phyloP scores from a whole-genome alignment of 1,140 invertebrate species.

The Chionoecetes opilio region DNA sequence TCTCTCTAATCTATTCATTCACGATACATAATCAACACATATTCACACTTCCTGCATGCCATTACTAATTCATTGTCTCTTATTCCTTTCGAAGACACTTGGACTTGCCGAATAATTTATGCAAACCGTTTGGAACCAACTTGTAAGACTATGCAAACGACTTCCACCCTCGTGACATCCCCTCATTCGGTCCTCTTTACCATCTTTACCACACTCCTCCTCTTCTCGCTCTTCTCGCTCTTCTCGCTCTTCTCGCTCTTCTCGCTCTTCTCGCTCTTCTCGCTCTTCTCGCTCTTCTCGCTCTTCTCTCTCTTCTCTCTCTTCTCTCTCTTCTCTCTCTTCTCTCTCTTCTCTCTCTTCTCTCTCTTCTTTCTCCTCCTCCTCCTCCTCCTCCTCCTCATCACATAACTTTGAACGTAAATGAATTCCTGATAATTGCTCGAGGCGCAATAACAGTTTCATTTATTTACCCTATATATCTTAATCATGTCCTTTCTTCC shows the following conservation, averaged over 20 bases:
- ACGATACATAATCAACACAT: neutral
- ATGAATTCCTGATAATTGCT: slow-evolving; percentile 1
- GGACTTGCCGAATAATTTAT: neutral
- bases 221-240: neutral
- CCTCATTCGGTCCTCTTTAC: too few species aligned
- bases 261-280: neutral
- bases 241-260: too few species aligned
- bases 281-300: neutral
- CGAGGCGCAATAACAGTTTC: neutral
- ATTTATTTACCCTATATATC: neutral
- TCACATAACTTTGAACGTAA: neutral
- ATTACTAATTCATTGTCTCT: slow-evolving; percentile 22
- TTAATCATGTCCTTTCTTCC: neutral
- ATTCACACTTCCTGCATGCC: neutral
- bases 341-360: neutral
- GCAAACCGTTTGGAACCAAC: neutral
- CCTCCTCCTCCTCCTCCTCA: neutral
- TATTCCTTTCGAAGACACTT: neutral
- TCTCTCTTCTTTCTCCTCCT: neutral
- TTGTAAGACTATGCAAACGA: slow-evolving; percentile 11
- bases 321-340: neutral
- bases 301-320: neutral
- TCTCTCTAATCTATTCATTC: neutral
- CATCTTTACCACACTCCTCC: neutral
- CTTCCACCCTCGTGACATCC: neutral